phyloP scores from a whole-genome alignment of 2,113 vertebrate genomes.

The Archocentrus centrarchus region DNA sequence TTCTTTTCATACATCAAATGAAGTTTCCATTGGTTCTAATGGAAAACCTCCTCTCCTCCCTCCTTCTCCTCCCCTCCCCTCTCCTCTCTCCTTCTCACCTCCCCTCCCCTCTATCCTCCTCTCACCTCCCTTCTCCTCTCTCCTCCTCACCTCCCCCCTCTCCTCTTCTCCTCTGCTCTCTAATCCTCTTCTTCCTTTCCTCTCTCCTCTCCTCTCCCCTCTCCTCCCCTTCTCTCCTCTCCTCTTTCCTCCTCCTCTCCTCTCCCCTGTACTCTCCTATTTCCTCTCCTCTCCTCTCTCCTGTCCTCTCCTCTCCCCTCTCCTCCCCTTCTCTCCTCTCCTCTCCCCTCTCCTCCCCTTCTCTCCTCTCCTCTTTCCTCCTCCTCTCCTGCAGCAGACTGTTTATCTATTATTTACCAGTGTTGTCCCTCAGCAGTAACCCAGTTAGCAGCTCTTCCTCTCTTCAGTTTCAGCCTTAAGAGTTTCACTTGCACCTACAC shows the following conservation, averaged over 20 bases:
- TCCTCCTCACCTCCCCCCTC: rapidly evolving
- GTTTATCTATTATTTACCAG: constrained; percentile 59
- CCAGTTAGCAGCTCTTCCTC: constrained; percentile 40
- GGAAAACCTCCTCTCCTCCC: background rate
- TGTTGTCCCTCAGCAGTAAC: constrained; percentile 43
- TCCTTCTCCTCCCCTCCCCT: no score
- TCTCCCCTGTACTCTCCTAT: rapidly evolving
- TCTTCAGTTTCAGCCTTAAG: constrained; percentile 9
- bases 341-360: background rate
- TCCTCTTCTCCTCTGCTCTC: no score
- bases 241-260: background rate
- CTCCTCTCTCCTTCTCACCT: background rate
- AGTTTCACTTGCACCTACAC: background rate
- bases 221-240: no score
- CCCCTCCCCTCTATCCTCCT: background rate
- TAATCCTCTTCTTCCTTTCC: no score
- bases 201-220: background rate
- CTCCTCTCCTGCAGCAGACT: constrained; percentile 39
- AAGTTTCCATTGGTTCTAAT: constrained; percentile 10
- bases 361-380: no score
- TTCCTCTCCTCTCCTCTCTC: background rate
- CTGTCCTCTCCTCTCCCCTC: background rate
- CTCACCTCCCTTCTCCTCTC: rapidly evolving
- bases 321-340: rapidly evolving
- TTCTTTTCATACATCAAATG: background rate